Evolutionary conservation across 2,888 invertebrate species (phyloP).

Genomic region (Leucoptera coffeella): DNA sequence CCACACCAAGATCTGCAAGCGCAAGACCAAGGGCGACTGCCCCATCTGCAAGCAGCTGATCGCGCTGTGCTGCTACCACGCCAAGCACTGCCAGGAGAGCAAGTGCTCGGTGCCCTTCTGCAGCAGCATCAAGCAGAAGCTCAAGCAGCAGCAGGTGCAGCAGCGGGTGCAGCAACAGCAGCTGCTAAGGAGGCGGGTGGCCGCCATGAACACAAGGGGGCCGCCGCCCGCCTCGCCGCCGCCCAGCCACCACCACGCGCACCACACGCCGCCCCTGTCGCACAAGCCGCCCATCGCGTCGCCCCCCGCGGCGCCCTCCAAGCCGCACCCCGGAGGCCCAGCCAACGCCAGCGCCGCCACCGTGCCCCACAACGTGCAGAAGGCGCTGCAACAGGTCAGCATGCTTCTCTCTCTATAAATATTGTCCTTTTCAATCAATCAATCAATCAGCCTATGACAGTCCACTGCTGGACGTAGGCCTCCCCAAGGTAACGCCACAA

Average conservation of each 20-base stretch:
- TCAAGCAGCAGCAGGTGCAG: constrained; percentile 94
- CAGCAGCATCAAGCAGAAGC: constrained; percentile 94
- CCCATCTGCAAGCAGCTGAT: constrained; percentile 99
- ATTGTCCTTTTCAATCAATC: too few relatives aligned
- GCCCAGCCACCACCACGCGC: constrained; percentile 22
- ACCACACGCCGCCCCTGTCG: constrained; percentile 32
- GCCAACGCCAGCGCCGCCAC: constrained; percentile 29
- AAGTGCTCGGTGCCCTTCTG: constrained; percentile 99
- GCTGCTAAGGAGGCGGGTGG: constrained; percentile 78
- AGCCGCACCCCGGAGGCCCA: constrained; percentile 25
- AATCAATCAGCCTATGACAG: too few relatives aligned
- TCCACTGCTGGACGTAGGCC: too few relatives aligned
- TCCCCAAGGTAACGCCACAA: too few relatives aligned
- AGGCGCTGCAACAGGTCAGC: constrained; percentile 72
- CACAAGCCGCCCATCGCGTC: constrained; percentile 28
- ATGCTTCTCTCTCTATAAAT: not conserved
- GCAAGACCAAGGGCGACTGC: constrained; percentile 93
- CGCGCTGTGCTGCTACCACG: constrained; percentile 97
- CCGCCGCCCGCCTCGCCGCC: constrained; percentile 27
- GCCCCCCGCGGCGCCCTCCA: constrained; percentile 15
- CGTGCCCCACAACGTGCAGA: constrained; percentile 76
- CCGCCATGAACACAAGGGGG: constrained; percentile 71
- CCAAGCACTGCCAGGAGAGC: constrained; percentile 94
- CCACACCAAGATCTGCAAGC: constrained; percentile 95
- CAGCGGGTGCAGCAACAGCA: constrained; percentile 94